Evolutionary conservation across 2,888 invertebrate genomes (phyloP).

Genomic region (Ophraella communa): DNA sequence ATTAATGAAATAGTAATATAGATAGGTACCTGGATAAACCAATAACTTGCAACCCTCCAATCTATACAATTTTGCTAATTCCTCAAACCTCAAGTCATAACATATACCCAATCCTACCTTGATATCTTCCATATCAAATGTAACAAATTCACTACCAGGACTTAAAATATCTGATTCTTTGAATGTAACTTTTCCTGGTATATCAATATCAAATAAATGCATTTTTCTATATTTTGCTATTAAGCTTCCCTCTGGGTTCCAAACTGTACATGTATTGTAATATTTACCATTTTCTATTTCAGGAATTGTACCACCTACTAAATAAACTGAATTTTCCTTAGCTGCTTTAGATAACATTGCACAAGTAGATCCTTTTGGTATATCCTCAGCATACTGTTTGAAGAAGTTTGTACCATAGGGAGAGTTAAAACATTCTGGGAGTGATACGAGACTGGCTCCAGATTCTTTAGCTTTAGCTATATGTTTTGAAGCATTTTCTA

Average conservation of each 20-base stretch:
- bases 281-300: slow-evolving; percentile 70
- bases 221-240: slow-evolving; percentile 86
- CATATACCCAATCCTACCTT: slow-evolving; percentile 93
- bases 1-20: not conserved
- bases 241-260: slow-evolving; percentile 78
- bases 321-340: slow-evolving; percentile 74
- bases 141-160: slow-evolving; percentile 76
- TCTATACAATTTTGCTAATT: slow-evolving; percentile 80
- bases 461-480: slow-evolving; percentile 72
- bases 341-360: slow-evolving; percentile 76
- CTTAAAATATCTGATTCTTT: slow-evolving; percentile 87
- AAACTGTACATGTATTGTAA: slow-evolving; percentile 90
- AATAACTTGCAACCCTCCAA: slow-evolving; percentile 79
- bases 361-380: slow-evolving; percentile 81
- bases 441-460: slow-evolving; percentile 69
- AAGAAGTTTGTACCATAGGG: slow-evolving; percentile 91
- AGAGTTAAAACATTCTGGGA: slow-evolving; percentile 93
- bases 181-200: slow-evolving; percentile 91
- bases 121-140: slow-evolving; percentile 72
- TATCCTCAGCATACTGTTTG: slow-evolving; percentile 75
- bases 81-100: slow-evolving; percentile 92
- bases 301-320: slow-evolving; percentile 91
- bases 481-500: slow-evolving; percentile 73
- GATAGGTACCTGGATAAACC: slow-evolving; percentile 77
- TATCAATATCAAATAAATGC: slow-evolving; percentile 95